phyloP scores from a whole-genome alignment of 2,888 invertebrate species.

The Buathra laborator region DNA sequence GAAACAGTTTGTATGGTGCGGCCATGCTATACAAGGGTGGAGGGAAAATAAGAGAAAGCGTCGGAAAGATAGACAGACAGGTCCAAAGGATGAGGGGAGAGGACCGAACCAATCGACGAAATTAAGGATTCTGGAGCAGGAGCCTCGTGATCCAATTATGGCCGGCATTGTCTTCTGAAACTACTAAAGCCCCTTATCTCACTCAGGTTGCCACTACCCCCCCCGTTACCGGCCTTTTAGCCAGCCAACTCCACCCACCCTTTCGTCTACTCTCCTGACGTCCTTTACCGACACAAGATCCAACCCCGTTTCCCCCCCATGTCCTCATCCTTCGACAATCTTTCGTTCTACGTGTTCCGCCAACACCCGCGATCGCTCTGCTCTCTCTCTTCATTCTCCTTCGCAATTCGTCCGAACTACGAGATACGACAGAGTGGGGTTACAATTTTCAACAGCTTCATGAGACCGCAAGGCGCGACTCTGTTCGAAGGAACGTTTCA shows the following conservation, averaged over 20 bases:
- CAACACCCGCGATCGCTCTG: not conserved
- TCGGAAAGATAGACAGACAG: slow-evolving; percentile 47
- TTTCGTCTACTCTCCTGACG: slow-evolving; percentile 61
- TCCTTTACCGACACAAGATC: slow-evolving; percentile 56
- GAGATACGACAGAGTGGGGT: slow-evolving; percentile 19
- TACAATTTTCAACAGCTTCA: not conserved
- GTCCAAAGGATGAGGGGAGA: slow-evolving; percentile 57
- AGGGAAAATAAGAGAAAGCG: slow-evolving; percentile 31
- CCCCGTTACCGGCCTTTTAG: slow-evolving; percentile 64
- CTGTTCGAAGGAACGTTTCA: not conserved
- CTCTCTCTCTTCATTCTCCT: not conserved
- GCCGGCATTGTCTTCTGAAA: slow-evolving; percentile 80
- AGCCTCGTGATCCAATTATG: slow-evolving; percentile 81
- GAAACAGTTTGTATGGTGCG: slow-evolving; percentile 7
- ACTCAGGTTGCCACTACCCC: slow-evolving; percentile 71
- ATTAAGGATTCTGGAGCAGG: slow-evolving; percentile 80
- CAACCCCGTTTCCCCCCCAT: slow-evolving; percentile 10
- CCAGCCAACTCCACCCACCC: slow-evolving; percentile 69
- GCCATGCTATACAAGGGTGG: slow-evolving; percentile 28
- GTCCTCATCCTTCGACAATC: slow-evolving; percentile 57
- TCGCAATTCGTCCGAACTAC: slow-evolving; percentile 29
- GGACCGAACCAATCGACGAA: slow-evolving; percentile 77
- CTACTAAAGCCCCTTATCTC: slow-evolving; percentile 80
- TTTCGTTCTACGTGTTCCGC: slow-evolving; percentile 60
- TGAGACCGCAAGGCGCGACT: not conserved